Evolutionary conservation across 2,888 invertebrate genomes (phyloP).

Genomic region (Apotomis turbidana): DNA sequence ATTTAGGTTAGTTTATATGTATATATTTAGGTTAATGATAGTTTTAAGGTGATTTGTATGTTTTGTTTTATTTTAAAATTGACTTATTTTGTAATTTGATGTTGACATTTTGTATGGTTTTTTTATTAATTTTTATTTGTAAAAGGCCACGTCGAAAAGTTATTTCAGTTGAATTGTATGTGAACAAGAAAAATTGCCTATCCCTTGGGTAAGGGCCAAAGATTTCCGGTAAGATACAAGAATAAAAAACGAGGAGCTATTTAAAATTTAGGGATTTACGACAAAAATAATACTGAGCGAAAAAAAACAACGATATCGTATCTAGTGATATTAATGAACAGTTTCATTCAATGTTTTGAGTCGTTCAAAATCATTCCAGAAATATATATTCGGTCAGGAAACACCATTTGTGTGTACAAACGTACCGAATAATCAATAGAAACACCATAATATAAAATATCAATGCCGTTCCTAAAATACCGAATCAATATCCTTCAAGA

Average conservation of each 20-base stretch:
- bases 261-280: neutral
- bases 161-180: neutral
- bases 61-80: too few species aligned
- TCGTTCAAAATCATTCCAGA: neutral
- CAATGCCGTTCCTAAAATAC: conserved; percentile 33
- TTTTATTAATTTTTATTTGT: too few species aligned
- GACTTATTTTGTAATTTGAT: too few species aligned
- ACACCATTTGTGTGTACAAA: conserved; percentile 6
- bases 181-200: conserved; percentile 9
- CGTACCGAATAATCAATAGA: conserved; percentile 27
- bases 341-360: conserved; percentile 1
- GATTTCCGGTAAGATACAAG: conserved; percentile 17
- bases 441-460: conserved; percentile 17
- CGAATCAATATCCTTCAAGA: conserved; percentile 33
- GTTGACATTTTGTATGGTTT: too few species aligned
- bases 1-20: too few species aligned
- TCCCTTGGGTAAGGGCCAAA: conserved; percentile 14
- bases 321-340: neutral
- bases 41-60: too few species aligned
- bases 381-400: conserved; percentile 4
- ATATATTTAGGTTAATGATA: too few species aligned
- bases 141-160: neutral
- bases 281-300: neutral
- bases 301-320: neutral
- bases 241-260: conserved; percentile 7